These are phyloP conservation scores for Caenorhabditis plicata DNA, from an alignment of 2,888 invertebrate genomes.

Conservation along the genomic window DNA sequence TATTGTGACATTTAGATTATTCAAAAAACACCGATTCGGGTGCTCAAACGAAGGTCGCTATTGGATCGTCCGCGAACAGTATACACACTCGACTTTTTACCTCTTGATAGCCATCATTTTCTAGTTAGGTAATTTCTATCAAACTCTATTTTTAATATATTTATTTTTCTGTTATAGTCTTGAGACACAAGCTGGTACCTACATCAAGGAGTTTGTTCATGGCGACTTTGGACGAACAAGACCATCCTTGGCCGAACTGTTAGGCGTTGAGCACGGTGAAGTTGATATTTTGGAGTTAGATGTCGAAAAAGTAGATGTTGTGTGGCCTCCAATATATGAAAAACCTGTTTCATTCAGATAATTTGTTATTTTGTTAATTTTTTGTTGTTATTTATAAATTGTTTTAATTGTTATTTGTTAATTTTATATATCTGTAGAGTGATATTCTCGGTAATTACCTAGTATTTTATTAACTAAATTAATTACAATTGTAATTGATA, in stretches of 20 bases:
- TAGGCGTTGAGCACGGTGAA: slow-evolving; percentile 70
- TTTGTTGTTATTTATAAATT: slow-evolving; percentile 6
- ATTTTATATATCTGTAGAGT: too few species aligned
- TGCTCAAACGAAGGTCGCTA: slow-evolving; percentile 60
- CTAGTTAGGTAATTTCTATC: slow-evolving; percentile 27
- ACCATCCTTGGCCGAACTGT: slow-evolving; percentile 73
- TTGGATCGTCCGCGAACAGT: slow-evolving; percentile 55
- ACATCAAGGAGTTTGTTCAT: slow-evolving; percentile 95
- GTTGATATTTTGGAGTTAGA: slow-evolving; percentile 89
- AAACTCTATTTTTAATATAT: neutral
- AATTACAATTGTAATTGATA: neutral
- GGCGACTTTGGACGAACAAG: slow-evolving; percentile 87
- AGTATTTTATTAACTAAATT: neutral
- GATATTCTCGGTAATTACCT: too few species aligned
- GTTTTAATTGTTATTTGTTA: neutral
- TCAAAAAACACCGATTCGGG: slow-evolving; percentile 52
- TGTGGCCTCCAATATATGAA: slow-evolving; percentile 73
- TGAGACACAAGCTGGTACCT: slow-evolving; percentile 69
- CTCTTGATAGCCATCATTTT: slow-evolving; percentile 50
- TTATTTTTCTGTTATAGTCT: slow-evolving; percentile 42
- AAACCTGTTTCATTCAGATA: slow-evolving; percentile 15
- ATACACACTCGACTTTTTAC: slow-evolving; percentile 44
- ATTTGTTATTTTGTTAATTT: slow-evolving; percentile 1
- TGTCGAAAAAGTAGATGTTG: slow-evolving; percentile 77
- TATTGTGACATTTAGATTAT: slow-evolving; percentile 14